Evolutionary conservation across 2,888 invertebrate genomes (phyloP).

Genomic region (Meghimatium bilineatum): DNA sequence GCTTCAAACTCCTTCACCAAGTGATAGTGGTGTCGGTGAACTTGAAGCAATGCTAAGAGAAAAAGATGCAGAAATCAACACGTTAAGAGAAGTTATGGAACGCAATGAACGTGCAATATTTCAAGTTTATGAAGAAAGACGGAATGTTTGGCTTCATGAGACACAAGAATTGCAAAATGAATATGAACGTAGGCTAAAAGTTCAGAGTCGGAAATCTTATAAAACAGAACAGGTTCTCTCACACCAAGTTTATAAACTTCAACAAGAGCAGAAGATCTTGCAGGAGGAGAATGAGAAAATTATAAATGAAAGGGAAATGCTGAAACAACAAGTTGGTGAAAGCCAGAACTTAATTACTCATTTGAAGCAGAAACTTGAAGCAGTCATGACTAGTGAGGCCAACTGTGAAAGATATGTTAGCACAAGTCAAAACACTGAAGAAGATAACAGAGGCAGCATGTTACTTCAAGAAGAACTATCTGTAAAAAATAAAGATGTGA

Average conservation of each 20-base stretch:
- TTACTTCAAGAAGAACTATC: conserved; percentile 44
- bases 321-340: conserved; percentile 84
- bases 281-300: conserved; percentile 79
- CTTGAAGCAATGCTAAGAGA: conserved; percentile 86
- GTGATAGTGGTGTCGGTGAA: conserved; percentile 88
- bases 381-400: not conserved
- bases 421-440: not conserved
- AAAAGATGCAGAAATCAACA: conserved; percentile 84
- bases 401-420: not conserved
- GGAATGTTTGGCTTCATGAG: conserved; percentile 84
- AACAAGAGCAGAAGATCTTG: conserved; percentile 77
- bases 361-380: conserved; percentile 54
- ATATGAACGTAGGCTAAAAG: conserved; percentile 82
- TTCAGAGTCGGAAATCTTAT: conserved; percentile 82
- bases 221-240: conserved; percentile 85
- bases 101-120: conserved; percentile 85
- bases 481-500: conserved; percentile 70
- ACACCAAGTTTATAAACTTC: conserved; percentile 83
- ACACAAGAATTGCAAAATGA: conserved; percentile 81
- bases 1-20: conserved; percentile 83
- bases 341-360: conserved; percentile 75
- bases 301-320: conserved; percentile 77
- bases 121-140: conserved; percentile 82
- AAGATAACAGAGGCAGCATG: not conserved
- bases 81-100: conserved; percentile 84